Evolutionary conservation across 2,113 vertebrate genomes (phyloP).

Genomic region (Notothenia rossii): DNA sequence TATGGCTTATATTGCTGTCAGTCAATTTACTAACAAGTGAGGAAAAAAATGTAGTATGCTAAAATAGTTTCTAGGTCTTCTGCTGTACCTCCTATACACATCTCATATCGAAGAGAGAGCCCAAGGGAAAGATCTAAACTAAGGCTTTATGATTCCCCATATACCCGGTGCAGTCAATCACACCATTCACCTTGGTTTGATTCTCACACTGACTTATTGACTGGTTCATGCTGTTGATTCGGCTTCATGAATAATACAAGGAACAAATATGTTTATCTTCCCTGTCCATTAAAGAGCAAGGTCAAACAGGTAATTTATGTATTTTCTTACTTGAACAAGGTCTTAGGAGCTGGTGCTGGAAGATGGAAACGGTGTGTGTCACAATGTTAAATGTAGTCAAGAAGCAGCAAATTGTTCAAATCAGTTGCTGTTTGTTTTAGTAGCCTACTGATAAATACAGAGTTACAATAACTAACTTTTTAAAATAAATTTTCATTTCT

Average conservation of each 20-base stretch:
- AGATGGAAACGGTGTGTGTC: slow-evolving; percentile 42
- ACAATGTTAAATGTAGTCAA: slow-evolving; percentile 19
- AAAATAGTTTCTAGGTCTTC: slow-evolving; percentile 65
- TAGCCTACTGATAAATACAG: neutral
- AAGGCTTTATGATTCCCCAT: slow-evolving; percentile 61
- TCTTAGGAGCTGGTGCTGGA: slow-evolving; percentile 33
- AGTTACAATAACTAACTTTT: neutral
- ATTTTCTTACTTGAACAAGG: slow-evolving; percentile 58
- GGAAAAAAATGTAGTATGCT: slow-evolving; percentile 77
- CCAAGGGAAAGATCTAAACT: slow-evolving; percentile 62
- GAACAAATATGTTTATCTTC: slow-evolving; percentile 73
- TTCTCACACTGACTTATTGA: slow-evolving; percentile 73
- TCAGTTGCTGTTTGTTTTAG: neutral
- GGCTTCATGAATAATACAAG: slow-evolving; percentile 73
- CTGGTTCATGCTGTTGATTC: slow-evolving; percentile 62
- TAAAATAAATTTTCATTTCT: neutral
- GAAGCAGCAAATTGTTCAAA: neutral
- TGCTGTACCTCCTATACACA: slow-evolving; percentile 44
- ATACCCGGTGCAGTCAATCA: slow-evolving; percentile 65
- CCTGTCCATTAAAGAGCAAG: slow-evolving; percentile 63
- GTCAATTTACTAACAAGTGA: slow-evolving; percentile 66
- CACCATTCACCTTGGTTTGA: slow-evolving; percentile 71
- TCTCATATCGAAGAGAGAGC: slow-evolving; percentile 52
- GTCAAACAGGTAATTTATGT: slow-evolving; percentile 63
- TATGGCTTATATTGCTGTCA: slow-evolving; percentile 67